Percentiles rank a stretch among this genome's conserved stretches.
These are phyloP conservation scores for Benitochromis conjunctus DNA, from an alignment of 2,113 vertebrate species.

Conservation along the genomic window DNA sequence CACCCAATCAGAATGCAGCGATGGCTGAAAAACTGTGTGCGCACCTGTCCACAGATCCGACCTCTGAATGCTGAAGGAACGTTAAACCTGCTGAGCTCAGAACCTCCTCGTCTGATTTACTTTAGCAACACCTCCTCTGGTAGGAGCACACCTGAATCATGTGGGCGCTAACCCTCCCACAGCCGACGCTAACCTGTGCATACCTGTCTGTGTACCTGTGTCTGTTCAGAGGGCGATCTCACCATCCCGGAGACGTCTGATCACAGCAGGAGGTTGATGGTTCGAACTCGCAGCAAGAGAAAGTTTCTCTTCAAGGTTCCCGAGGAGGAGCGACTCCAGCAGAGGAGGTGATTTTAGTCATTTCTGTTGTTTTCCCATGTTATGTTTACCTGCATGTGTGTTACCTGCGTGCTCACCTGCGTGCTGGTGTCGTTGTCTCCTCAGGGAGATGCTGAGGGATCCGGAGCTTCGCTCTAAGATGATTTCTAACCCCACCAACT, in stretches of 20 bases:
- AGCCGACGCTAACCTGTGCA: neutral
- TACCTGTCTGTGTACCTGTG: neutral
- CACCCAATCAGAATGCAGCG: neutral
- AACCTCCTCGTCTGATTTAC: slow-evolving; percentile 88
- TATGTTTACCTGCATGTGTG: neutral
- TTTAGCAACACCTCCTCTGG: slow-evolving; percentile 87
- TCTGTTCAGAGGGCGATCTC: slow-evolving; percentile 76
- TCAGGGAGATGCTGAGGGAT: slow-evolving; percentile 94
- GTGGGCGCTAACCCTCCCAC: neutral
- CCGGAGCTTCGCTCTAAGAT: slow-evolving; percentile 91
- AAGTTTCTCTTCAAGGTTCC: slow-evolving; percentile 96
- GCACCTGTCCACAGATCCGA: slow-evolving; percentile 76
- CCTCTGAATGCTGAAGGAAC: slow-evolving; percentile 89
- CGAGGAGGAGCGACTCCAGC: slow-evolving; percentile 89
- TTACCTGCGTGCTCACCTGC: neutral
- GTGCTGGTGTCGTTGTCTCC: neutral
- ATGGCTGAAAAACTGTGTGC: neutral
- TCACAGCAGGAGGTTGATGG: slow-evolving; percentile 93
- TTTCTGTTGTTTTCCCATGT: neutral
- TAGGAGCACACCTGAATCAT: slow-evolving; percentile 28
- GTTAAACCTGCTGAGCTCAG: slow-evolving; percentile 87
- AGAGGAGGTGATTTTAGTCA: slow-evolving; percentile 77
- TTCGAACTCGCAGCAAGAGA: slow-evolving; percentile 92
- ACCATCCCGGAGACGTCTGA: slow-evolving; percentile 90
- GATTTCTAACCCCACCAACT: slow-evolving; percentile 98